A percentile compares a stretch with the other conserved stretches of the same genome.
phyloP scores from a whole-genome alignment of 2,113 vertebrate species.

The Connochaetes taurinus region DNA sequence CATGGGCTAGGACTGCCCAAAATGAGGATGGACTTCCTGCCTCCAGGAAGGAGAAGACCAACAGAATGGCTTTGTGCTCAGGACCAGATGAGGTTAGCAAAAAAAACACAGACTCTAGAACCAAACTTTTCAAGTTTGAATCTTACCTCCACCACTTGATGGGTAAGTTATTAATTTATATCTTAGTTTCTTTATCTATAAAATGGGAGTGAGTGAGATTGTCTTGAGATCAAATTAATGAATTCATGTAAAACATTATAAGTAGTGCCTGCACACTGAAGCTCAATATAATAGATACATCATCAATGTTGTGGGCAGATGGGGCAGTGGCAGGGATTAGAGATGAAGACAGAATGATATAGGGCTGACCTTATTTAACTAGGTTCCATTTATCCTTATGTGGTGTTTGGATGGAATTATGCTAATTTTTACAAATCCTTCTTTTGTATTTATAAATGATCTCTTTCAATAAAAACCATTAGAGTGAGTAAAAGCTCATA shows the following conservation, averaged over 20 bases:
- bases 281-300: no score
- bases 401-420: background rate
- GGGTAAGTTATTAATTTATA: background rate
- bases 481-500: background rate
- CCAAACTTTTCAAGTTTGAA: background rate
- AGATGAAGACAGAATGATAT: background rate
- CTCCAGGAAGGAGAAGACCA: background rate
- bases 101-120: background rate
- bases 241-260: background rate
- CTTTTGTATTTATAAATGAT: background rate
- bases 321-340: background rate
- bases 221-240: background rate
- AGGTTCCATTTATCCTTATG: no score
- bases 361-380: background rate
- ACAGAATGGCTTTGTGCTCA: background rate
- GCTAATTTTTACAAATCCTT: background rate
- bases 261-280: background rate
- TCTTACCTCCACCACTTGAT: background rate
- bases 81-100: background rate
- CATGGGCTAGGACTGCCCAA: background rate
- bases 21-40: accelerated
- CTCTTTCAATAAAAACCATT: background rate
- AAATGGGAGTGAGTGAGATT: background rate
- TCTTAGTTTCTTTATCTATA: background rate
- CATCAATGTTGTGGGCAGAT: accelerated